Base-by-base conservation (phyloP, 2,113 vertebrate species). In the Lamprotornis superbus region DNA sequence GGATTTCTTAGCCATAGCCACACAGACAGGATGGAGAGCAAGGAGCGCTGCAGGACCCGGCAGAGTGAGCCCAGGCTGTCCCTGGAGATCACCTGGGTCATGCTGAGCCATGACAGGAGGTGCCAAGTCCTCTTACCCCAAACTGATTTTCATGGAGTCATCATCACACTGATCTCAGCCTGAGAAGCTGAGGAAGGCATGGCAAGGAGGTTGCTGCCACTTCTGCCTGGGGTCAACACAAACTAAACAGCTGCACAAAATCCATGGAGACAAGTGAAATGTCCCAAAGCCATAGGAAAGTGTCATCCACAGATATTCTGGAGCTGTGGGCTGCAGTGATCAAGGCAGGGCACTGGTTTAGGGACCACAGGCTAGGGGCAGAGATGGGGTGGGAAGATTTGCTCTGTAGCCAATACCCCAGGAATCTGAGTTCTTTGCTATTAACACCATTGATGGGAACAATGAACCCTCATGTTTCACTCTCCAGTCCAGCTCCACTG, bases 321-420 rank as follows among this genome's bases (percentile, higher is more conserved):
- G 12, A 80, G 63, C 49, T 31, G 23, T 67, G 42, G 40, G 27
- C 42, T 83, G 85, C 40, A 65, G 49, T 3, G 3, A 71, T 27
- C n/a, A 49, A 86, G n/a, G 70, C 64, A 67, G 12, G 21, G 47
- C 2, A 7, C 33, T 40, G 39, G 39, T 28, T 84, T 39, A 73
- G 35, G 24, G 25, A 25, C 25, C 31, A 22, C 11, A 82, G 65
- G 5, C 1, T 1, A 61, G n/a, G 9, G 20, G 56, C 31, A 67
- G 23, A 50, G 53, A 42, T 35, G 39, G 59, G 5, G 27, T 57
- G 27, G 46, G 46, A 49, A 47, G 37, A 18, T 37, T 5, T 25
- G 23, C 17, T 64, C 50, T 57, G 44, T 19, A 46, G 33, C 9
- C 53, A 44, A 16, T 37, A 82, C 8, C 11, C 37, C 0, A 0